phyloP scores from a whole-genome alignment of 2,113 vertebrate species.

The Sterrhoptilus dennistouni region DNA sequence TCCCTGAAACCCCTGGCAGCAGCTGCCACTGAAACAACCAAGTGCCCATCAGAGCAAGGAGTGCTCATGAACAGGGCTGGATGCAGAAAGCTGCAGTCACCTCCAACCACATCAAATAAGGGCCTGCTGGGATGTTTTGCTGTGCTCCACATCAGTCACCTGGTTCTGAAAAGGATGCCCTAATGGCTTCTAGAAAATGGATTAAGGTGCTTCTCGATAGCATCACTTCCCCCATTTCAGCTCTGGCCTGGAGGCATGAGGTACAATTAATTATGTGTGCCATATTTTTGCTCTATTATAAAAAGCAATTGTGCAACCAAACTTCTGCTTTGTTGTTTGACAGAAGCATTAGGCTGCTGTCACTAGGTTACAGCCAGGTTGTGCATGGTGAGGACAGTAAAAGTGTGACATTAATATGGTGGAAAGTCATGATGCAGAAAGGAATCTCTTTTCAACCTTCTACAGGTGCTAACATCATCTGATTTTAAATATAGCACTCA shows the following conservation, averaged over 20 bases:
- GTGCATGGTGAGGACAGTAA: neutral
- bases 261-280: neutral
- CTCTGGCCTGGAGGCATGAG: neutral
- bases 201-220: conserved; percentile 7
- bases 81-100: neutral
- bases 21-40: neutral
- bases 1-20: neutral
- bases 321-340: neutral
- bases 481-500: neutral
- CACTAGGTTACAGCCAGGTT: neutral
- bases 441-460: neutral
- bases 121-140: neutral
- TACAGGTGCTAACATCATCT: neutral
- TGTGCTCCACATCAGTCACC: neutral
- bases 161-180: neutral
- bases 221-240: neutral
- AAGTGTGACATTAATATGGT: neutral
- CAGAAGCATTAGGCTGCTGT: neutral
- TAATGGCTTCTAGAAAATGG: conserved; percentile 17
- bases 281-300: neutral
- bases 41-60: neutral
- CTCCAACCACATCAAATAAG: neutral
- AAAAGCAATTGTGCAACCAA: neutral
- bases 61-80: neutral
- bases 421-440: neutral